These are phyloP conservation scores for Siphlonurus alternatus DNA, from an alignment of 2,888 invertebrate species.

Conservation along the genomic window DNA sequence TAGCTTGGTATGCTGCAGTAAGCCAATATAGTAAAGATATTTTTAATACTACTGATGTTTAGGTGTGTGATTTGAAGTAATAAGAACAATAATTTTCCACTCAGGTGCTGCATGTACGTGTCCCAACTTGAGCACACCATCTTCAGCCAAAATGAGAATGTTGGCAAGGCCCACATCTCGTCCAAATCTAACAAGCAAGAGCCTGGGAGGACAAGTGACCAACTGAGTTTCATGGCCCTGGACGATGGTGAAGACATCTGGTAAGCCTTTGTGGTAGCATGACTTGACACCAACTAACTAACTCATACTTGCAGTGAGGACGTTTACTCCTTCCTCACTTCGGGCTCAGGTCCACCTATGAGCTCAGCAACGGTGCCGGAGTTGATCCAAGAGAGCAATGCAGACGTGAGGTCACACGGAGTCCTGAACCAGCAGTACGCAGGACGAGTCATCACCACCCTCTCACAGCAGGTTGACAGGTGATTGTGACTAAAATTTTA, in stretches of 20 bases:
- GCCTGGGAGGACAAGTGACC: constrained; percentile 40
- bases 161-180: constrained; percentile 16
- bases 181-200: constrained; percentile 29
- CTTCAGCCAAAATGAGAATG: constrained; percentile 66
- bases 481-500: constrained; percentile 14
- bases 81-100: constrained; percentile 1
- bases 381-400: constrained; percentile 38
- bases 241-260: constrained; percentile 61
- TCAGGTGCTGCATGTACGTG: constrained; percentile 74
- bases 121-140: constrained; percentile 80
- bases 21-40: too few species aligned
- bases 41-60: not conserved
- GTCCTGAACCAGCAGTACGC: constrained; percentile 47
- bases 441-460: constrained; percentile 73
- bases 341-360: constrained; percentile 27
- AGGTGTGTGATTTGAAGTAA: not conserved
- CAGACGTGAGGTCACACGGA: constrained; percentile 34
- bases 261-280: constrained; percentile 26
- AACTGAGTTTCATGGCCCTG: constrained; percentile 43
- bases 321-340: constrained; percentile 65
- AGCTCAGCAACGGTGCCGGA: constrained; percentile 46
- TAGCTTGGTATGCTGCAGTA: constrained; percentile 5
- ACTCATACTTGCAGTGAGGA: constrained; percentile 44
- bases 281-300: constrained; percentile 4
- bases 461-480: constrained; percentile 77